Conservation (phyloP, 1,140 invertebrate genomes). For the Aphelinus atriplicis region DNA sequence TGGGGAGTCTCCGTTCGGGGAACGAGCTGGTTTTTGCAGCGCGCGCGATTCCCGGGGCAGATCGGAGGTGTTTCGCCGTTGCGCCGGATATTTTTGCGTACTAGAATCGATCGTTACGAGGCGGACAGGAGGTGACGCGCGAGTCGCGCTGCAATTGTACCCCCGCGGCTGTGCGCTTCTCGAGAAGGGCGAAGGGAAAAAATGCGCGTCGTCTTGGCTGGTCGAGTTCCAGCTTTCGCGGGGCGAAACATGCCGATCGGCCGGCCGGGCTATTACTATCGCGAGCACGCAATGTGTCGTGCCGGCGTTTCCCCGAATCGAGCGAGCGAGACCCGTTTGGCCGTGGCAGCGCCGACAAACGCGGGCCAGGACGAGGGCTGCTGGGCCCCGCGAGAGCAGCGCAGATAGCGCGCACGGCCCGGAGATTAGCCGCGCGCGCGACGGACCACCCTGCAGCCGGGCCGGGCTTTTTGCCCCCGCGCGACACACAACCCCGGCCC, state of each 20-base stretch:
- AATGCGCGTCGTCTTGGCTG: too few species aligned
- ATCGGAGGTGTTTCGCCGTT: background rate
- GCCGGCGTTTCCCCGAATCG: constrained; percentile 45
- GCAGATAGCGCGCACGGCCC: too few species aligned
- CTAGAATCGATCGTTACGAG: background rate
- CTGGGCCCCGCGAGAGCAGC: constrained; percentile 20
- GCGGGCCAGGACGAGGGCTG: constrained; percentile 42
- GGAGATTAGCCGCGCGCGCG: too few species aligned
- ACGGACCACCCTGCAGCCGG: too few species aligned
- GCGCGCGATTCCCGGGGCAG: too few species aligned
- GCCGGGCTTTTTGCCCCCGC: too few species aligned
- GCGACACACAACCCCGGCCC: background rate
- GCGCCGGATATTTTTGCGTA: background rate
- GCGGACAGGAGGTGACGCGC: background rate
- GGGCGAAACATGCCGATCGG: too few species aligned
- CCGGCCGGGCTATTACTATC: constrained; percentile 17
- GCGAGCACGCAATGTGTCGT: constrained; percentile 50
- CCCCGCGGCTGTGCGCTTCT: constrained; percentile 28
- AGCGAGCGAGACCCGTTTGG: constrained; percentile 42
- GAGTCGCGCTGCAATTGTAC: too few species aligned
- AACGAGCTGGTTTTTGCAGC: too few species aligned
- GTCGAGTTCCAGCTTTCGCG: too few species aligned
- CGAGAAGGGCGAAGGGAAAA: constrained; percentile 9
- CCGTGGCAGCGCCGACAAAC: constrained; percentile 50
- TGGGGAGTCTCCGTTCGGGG: too few species aligned